Evolutionary conservation across 2,797 vertebrate species (phyloP), one percentile per base, ranked within the genome.

Genomic region (Rhinoraja longicauda): DNA sequence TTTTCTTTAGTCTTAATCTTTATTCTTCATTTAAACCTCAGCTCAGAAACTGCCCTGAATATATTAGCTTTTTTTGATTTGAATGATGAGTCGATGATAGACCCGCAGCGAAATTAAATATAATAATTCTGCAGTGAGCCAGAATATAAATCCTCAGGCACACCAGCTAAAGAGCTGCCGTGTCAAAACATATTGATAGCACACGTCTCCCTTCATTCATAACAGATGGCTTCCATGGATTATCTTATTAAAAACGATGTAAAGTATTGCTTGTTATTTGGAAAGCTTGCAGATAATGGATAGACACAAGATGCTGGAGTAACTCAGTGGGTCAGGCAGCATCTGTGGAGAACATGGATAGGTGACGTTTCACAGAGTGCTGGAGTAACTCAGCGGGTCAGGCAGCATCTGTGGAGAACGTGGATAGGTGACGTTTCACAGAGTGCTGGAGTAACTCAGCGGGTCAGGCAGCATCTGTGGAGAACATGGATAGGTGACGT

Each of bases 181-280:
- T 88, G n/a, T 36, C 59, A 67, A 86, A 88, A 26, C 21, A 67
- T 67, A 88, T 88, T 45, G 59, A 88, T 67, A 19, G 59, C n/a
- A 21, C 84, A 64, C 88, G 84, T 67, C 62, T 67, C n/a, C 29
- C 53, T n/a, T 81, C 21, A 82, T 82, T 82, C 79, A 24, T 84
- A 84, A 84, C 26, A 77, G 76, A 77, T 77, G 76, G 81, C 26
- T 84, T 88, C 88, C 19, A 36, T 36, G 59, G 36, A 67, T 88
- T 88, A 36, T 2, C 84, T 88, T 84, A 84, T 29, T 59, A 84
- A 45, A 84, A 29, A 84, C 84, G 26, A 84, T 84, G 81, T 82
- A 57, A 82, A 82, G 82, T 82, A n/a, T n/a, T 84, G 15, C 26
- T 84, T 24, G 24, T 59, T 84, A 84, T 57, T 84, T 4, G 53